Conservation (phyloP, 2,113 vertebrate genomes). For the Bos indicus region DNA sequence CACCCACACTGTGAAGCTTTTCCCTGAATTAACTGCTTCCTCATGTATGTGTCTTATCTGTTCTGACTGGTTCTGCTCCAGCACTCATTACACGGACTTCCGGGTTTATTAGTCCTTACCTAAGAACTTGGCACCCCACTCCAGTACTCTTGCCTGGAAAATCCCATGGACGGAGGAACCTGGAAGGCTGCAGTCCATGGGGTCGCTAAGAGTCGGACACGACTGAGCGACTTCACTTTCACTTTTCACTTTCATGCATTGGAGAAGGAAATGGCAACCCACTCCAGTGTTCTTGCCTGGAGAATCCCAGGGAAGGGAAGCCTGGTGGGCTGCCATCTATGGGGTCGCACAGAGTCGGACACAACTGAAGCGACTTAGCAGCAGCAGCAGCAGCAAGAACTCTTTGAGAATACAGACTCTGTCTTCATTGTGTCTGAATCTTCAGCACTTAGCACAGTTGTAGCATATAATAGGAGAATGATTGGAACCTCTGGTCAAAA, state of each 20-base stretch:
- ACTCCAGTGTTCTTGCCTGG: too few relatives aligned
- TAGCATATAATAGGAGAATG: neutral
- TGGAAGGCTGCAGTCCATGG: too few relatives aligned
- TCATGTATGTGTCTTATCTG: neutral
- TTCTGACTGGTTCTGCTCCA: neutral
- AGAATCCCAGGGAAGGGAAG: too few relatives aligned
- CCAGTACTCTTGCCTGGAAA: too few relatives aligned
- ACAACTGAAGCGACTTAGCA: too few relatives aligned
- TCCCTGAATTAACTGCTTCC: neutral
- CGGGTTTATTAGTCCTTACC: neutral
- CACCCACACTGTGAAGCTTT: neutral
- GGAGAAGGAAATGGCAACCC: too few relatives aligned
- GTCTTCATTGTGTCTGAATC: neutral
- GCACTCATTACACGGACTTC: neutral
- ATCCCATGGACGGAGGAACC: too few relatives aligned
- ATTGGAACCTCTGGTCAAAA: neutral
- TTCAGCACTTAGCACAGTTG: neutral
- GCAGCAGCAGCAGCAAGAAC: neutral
- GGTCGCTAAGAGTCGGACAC: too few relatives aligned
- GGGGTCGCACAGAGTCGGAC: too few relatives aligned
- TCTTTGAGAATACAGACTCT: neutral
- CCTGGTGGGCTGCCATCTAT: too few relatives aligned
- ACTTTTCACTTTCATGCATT: too few relatives aligned
- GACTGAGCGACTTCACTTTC: too few relatives aligned
- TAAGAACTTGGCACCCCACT: neutral